Percentiles rank a stretch among this genome's conserved stretches.
phyloP scores from a whole-genome alignment of 2,797 vertebrate genomes.

The Nannoperca obscura region DNA sequence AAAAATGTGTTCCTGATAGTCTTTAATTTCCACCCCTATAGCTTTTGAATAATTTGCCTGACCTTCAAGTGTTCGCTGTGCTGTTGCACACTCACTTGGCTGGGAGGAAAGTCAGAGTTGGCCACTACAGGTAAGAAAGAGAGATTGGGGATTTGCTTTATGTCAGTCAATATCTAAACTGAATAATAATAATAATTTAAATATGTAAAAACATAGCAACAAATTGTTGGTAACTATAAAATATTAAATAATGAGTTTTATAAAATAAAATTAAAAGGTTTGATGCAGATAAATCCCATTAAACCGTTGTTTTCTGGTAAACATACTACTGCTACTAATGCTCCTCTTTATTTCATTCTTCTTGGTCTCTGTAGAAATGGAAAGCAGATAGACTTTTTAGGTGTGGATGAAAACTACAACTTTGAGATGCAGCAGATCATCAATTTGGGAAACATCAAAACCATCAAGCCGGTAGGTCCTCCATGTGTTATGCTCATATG shows the following conservation, averaged over 20 bases:
- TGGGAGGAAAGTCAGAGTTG: slow-evolving; percentile 79
- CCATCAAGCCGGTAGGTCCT: slow-evolving; percentile 70
- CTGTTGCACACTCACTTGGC: slow-evolving; percentile 81
- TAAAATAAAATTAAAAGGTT: background rate
- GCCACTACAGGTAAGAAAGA: slow-evolving; percentile 76
- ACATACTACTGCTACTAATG: background rate
- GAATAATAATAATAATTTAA: background rate
- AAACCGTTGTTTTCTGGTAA: background rate
- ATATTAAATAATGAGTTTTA: background rate
- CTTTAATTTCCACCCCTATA: slow-evolving; percentile 35
- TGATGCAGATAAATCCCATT: background rate
- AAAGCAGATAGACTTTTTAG: slow-evolving; percentile 67
- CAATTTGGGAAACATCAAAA: slow-evolving; percentile 76
- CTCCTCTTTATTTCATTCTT: background rate
- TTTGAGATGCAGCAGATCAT: slow-evolving; percentile 75
- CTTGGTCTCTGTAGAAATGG: slow-evolving; percentile 62
- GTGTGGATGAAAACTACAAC: slow-evolving; percentile 69
- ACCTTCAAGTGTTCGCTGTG: slow-evolving; percentile 77
- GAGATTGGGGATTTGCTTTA: background rate
- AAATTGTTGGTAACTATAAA: background rate
- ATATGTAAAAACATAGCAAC: background rate
- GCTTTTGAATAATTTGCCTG: slow-evolving; percentile 53
- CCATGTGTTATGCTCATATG: background rate
- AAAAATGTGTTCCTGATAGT: background rate
- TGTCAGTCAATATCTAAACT: background rate